Evolutionary conservation across 1,140 invertebrate species (phyloP), one percentile per base, ranked within the genome.

Genomic region (Drosophila seguyi): DNA sequence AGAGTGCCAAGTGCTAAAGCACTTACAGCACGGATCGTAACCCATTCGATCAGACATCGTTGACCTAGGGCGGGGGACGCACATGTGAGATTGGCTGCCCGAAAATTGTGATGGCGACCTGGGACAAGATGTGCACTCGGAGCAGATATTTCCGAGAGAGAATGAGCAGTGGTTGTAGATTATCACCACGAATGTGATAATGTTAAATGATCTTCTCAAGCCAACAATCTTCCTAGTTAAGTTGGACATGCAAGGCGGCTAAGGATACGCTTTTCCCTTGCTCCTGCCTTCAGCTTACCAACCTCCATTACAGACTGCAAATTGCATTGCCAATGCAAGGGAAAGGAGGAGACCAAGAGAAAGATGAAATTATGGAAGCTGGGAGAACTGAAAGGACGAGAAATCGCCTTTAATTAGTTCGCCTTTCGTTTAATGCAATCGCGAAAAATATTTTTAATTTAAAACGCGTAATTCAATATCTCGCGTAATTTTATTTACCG

Each of bases 401-500:
- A 81, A 81, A 86, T 87, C 80, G 67, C 38, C 85, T 88, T 87
- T 87, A 87, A 87, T 87, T 87, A 87, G 84, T 84, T 74, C 63
- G 80, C 84, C 76, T 87, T 77, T 77, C 84, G 84, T 87, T 87
- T 88, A 87, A 87, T 87, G 84, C 85, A 88, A 87, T 87, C 76
- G 84, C 80, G 80, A 90, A 85, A 90, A 81, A 88, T 88, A 83
- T 87, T 87, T 87, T 88, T 87, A 87, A 87, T 87, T 87, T 87
- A 87, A 88, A 88, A 81, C 86, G 85, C 85, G 84, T 90, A 88
- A 88, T 88, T 88, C 74, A 88, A 88, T 88, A 88, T 88, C 73
- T 74, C 65, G 69, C 60, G 81, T 88, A 88, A 88, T 88, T 90
- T 85, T 90, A 88, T 88, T 90, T 85, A 41, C 66, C 67, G 69